Evolutionary conservation across 2,797 vertebrate species (phyloP).

Genomic region (Bovichtus diacanthus): DNA sequence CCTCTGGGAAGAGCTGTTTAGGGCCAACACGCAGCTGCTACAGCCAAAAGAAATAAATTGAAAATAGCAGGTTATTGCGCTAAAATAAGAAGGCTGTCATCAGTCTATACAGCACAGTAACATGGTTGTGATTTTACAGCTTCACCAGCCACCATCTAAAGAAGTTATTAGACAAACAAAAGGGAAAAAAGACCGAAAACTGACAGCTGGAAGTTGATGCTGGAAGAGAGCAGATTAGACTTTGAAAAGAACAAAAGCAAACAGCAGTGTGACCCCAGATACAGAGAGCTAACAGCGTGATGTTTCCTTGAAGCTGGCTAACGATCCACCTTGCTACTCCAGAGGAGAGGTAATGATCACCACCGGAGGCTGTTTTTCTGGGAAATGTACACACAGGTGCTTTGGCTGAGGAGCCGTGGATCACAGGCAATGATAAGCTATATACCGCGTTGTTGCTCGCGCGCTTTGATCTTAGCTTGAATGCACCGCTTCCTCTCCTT

Average conservation of each 20-base stretch:
- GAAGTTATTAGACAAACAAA: constrained; percentile 36
- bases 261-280: constrained; percentile 62
- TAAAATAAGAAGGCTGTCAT: constrained; percentile 18
- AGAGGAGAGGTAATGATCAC: constrained; percentile 75
- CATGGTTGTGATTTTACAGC: constrained; percentile 10
- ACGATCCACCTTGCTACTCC: constrained; percentile 67
- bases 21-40: constrained; percentile 21
- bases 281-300: constrained; percentile 58
- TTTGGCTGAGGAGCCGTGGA: constrained; percentile 54
- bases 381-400: constrained; percentile 76
- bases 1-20: constrained; percentile 47
- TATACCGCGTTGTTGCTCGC: constrained; percentile 58
- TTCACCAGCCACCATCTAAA: constrained; percentile 10
- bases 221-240: constrained; percentile 61
- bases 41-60: neutral
- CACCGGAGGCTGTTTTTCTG: constrained; percentile 70
- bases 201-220: constrained; percentile 66
- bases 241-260: constrained; percentile 67
- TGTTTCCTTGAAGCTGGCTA: constrained; percentile 72
- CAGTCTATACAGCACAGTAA: neutral
- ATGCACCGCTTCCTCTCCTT: constrained; percentile 39
- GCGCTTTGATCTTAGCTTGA: constrained; percentile 79
- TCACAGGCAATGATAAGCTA: constrained; percentile 57
- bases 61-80: neutral
- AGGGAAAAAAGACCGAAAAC: constrained; percentile 13